Conservation (phyloP, 2,888 invertebrate species). For the Drosophila merina region DNA sequence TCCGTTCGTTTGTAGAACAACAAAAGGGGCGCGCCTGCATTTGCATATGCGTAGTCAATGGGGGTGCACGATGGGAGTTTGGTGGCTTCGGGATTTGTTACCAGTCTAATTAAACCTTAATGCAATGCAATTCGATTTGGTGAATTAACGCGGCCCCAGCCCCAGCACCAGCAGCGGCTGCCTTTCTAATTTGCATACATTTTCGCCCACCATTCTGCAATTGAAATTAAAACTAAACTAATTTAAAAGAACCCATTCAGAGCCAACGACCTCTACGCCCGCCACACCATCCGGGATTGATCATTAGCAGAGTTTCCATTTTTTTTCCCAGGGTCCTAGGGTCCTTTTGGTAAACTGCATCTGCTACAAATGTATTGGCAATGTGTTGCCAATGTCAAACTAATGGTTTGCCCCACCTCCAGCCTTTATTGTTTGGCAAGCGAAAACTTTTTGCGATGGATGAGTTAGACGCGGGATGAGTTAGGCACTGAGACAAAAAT, state of each 20-base stretch:
- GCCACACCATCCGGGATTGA: slow-evolving; percentile 10
- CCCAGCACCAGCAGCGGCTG: slow-evolving; percentile 36
- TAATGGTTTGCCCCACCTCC: slow-evolving; percentile 54
- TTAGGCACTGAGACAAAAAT: not conserved
- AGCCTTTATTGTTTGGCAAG: slow-evolving; percentile 58
- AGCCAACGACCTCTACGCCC: slow-evolving; percentile 5
- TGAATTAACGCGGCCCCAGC: slow-evolving; percentile 60
- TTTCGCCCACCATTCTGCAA: slow-evolving; percentile 46
- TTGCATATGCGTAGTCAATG: slow-evolving; percentile 19
- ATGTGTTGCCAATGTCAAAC: slow-evolving; percentile 77
- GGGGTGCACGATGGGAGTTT: not conserved
- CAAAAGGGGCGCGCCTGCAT: slow-evolving; percentile 24
- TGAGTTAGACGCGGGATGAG: slow-evolving; percentile 28
- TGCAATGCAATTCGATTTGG: slow-evolving; percentile 66
- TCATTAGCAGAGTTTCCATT: slow-evolving; percentile 24
- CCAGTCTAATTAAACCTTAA: slow-evolving; percentile 67
- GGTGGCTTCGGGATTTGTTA: slow-evolving; percentile 22
- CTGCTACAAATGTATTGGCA: slow-evolving; percentile 77
- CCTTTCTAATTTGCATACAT: slow-evolving; percentile 67
- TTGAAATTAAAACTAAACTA: slow-evolving; percentile 67
- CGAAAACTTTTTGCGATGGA: slow-evolving; percentile 45
- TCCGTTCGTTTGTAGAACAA: slow-evolving; percentile 28
- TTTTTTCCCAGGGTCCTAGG: slow-evolving; percentile 4
- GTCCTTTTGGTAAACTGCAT: slow-evolving; percentile 50
- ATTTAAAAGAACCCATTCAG: slow-evolving; percentile 44